These are phyloP conservation scores for Pachyseris speciosa DNA, from an alignment of 64 coral and sea anemone genomes.

Conservation along the genomic window DNA sequence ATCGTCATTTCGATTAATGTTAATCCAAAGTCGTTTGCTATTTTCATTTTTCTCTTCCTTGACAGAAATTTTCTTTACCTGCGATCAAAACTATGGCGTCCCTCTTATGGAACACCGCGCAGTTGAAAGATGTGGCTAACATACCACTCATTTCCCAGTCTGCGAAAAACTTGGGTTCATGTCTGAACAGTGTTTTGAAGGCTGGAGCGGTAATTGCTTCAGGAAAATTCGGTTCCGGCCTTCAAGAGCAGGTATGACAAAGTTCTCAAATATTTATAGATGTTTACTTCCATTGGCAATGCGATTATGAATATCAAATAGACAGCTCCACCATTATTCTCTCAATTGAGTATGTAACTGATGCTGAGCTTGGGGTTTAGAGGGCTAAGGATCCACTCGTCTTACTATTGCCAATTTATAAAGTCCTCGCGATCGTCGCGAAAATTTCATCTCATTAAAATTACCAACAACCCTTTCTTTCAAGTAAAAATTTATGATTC, in stretches of 20 bases:
- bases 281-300: neutral
- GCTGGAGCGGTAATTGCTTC: neutral
- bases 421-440: no score
- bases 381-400: no score
- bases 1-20: no score
- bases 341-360: no score
- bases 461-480: no score
- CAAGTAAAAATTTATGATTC: no score
- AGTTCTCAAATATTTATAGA: neutral
- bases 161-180: constrained; percentile 14
- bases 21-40: neutral
- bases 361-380: no score
- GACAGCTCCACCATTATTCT: no score
- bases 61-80: neutral
- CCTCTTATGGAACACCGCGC: neutral
- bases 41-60: neutral
- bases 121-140: neutral
- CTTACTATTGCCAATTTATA: no score
- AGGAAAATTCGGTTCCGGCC: neutral
- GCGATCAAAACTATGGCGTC: neutral
- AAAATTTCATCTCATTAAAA: no score
- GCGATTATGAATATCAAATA: no score
- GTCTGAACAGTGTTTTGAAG: constrained; percentile 3
- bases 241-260: constrained; percentile 13
- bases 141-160: neutral